Base-by-base conservation (phyloP, 2,113 vertebrate species). In the Aptenodytes forsteri region DNA sequence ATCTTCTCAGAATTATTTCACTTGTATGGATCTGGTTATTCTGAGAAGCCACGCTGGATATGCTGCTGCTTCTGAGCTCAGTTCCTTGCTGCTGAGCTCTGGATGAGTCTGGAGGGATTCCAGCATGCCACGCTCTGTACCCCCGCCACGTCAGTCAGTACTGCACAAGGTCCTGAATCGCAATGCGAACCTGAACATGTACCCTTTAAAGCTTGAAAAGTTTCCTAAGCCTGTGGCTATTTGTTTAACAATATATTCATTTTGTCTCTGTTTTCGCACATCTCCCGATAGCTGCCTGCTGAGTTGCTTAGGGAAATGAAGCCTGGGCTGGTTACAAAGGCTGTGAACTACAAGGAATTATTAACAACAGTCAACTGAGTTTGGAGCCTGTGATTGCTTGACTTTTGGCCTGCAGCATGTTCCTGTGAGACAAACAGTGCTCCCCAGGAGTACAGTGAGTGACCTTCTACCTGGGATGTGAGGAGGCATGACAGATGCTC, bases 301-400 rank as follows among this genome's bases (percentile, higher is more conserved):
- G 0, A 66, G 49, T 81, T 82, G 30, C 75, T 73, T 26, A 80
- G 70, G 62, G 71, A 88, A 94, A 94, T 52, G 58, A 77, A 80
- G 67, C 46, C 66, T 3, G 1, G 49, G 62, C 38, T 83, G 18
- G 84, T 94, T 95, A 96, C 78, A 97, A 96, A 96, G 93, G 84
- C 88, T 96, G 59, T 93, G 91, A 97, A 95, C 89, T 93, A 59
- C 75, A 50, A 94, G 76, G 87, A 97, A 97, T 96, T 94, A 96
- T 97, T 96, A 97, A 97, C 95, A 95, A 42, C 73, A 88, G 84
- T 73, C 81, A 84, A 16, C 49, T 55, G 77, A 93, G 77, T 47
- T 50, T 87, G 54, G 50, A 94, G 47, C 40, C 87, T 77, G 3
- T 62, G 83, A 87, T 10, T 89, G 62, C 75, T 77, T 96, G 89